Percentiles rank a stretch among this genome's conserved stretches.
phyloP scores from a whole-genome alignment of 2,797 vertebrate species.

The Lithobates sylvaticus region DNA sequence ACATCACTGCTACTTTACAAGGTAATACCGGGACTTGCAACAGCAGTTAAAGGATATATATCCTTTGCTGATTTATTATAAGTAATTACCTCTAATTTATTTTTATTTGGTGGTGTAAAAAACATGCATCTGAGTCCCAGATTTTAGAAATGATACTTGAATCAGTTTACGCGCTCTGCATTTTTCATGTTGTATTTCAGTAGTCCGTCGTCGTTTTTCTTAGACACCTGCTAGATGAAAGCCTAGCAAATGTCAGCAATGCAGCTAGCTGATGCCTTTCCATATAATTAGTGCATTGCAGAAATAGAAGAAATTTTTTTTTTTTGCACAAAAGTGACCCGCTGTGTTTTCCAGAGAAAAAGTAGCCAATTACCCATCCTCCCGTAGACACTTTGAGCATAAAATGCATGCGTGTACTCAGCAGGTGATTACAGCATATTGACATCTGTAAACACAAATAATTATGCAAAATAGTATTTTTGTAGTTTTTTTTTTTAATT shows the following conservation, averaged over 20 bases:
- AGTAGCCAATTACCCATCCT: constrained; percentile 20
- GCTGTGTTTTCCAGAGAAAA: constrained; percentile 11
- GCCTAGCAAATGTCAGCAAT: constrained; percentile 1
- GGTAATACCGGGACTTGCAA: too few species aligned
- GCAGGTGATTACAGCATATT: constrained; percentile 37
- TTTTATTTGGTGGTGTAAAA: too few species aligned
- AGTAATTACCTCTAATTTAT: too few species aligned
- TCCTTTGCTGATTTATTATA: too few species aligned
- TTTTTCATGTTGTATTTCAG: background rate
- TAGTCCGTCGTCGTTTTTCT: background rate
- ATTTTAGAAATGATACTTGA: background rate
- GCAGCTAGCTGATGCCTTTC: background rate
- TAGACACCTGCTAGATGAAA: background rate
- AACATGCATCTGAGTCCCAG: background rate
- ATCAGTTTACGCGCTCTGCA: background rate
- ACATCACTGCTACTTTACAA: too few species aligned
- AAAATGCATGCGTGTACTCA: constrained; percentile 12
- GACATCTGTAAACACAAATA: constrained; percentile 47
- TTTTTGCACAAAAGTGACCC: constrained; percentile 19
- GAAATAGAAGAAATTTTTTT: constrained; percentile 3
- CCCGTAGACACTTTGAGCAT: constrained; percentile 31
- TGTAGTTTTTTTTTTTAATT: background rate
- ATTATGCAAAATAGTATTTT: background rate
- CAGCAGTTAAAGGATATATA: too few species aligned
- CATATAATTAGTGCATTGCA: constrained; percentile 35